phyloP scores from a whole-genome alignment of 2,113 vertebrate genomes.

The Alectura lathami region DNA sequence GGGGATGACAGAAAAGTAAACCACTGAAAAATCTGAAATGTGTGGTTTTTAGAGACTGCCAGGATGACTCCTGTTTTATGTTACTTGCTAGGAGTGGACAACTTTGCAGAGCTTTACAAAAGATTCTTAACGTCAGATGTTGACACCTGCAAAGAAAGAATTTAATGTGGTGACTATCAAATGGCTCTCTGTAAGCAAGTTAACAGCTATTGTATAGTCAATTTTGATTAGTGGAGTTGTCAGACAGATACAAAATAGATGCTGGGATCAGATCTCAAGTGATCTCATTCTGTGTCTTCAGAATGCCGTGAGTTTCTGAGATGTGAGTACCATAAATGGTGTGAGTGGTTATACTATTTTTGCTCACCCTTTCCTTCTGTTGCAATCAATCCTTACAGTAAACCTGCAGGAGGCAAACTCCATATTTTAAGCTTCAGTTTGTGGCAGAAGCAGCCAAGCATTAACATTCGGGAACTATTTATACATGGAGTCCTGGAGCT shows the following conservation, averaged over 20 bases:
- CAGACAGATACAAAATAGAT: neutral
- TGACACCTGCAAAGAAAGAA: neutral
- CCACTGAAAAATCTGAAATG: neutral
- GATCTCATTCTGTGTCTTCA: slow-evolving; percentile 37
- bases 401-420: neutral
- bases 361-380: slow-evolving; percentile 40
- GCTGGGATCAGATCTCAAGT: slow-evolving; percentile 32
- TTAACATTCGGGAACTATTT: slow-evolving; percentile 18
- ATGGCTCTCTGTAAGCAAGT: neutral
- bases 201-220: neutral
- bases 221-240: neutral
- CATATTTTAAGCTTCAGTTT: neutral
- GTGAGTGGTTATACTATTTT: slow-evolving; percentile 49
- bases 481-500: neutral
- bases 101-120: neutral
- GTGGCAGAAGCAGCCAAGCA: neutral
- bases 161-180: neutral
- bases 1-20: slow-evolving; percentile 4
- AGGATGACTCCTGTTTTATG: neutral
- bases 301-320: neutral
- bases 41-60: neutral
- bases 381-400: slow-evolving; percentile 15
- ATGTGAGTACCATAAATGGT: slow-evolving; percentile 34
- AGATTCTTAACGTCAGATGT: neutral
- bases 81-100: neutral